Conservation (phyloP, 2,797 vertebrate species). For the Coracias cyanogaster region DNA sequence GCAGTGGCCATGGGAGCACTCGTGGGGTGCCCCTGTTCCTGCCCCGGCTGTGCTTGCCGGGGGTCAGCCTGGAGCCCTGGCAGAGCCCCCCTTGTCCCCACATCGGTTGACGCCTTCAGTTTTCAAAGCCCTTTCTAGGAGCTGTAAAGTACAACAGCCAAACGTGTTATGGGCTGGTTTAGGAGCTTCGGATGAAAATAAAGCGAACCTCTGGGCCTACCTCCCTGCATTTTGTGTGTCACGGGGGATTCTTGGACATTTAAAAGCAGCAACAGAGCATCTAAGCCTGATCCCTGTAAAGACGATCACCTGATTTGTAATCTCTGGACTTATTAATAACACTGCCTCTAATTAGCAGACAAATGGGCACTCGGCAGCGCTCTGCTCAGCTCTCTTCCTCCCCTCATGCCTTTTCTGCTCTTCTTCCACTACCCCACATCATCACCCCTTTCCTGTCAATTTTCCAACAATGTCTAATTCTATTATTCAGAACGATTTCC, state of each 20-base stretch:
- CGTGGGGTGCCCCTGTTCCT: background rate
- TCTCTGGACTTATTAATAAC: background rate
- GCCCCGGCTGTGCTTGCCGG: background rate
- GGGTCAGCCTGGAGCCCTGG: background rate
- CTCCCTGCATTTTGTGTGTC: accelerated
- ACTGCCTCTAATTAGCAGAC: background rate
- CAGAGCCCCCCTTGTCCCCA: accelerated
- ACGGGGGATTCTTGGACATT: accelerated
- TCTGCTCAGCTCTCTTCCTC: slow-evolving; percentile 48
- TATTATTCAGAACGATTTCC: slow-evolving; percentile 90
- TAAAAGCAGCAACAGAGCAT: background rate
- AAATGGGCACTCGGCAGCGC: background rate
- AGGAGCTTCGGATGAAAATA: background rate
- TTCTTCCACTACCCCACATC: background rate
- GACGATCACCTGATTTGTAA: background rate
- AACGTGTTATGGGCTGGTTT: accelerated
- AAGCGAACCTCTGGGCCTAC: too few relatives aligned
- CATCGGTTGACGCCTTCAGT: accelerated
- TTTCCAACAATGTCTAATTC: slow-evolving; percentile 85
- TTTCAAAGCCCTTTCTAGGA: background rate
- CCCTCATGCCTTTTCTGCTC: background rate
- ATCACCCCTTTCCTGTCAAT: slow-evolving; percentile 72
- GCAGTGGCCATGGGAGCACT: background rate
- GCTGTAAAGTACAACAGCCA: background rate
- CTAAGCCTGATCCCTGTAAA: background rate